A percentile compares a stretch with the other conserved stretches of the same genome.
Evolutionary conservation across 2,113 vertebrate species (phyloP).

Genomic region (Tapirus terrestris): DNA sequence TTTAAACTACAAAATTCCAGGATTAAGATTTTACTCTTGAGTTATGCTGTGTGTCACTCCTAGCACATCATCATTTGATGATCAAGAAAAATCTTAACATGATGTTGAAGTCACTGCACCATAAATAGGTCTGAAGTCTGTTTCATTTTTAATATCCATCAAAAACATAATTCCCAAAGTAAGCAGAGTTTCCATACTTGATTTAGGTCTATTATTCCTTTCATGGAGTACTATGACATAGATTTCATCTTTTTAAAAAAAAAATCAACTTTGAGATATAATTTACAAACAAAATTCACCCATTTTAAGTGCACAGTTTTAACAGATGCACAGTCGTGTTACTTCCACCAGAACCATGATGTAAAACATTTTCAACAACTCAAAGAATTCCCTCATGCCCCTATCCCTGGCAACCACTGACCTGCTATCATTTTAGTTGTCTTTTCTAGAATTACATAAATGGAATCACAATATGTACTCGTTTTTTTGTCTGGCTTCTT

Average conservation of each 20-base stretch:
- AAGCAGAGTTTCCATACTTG: not conserved
- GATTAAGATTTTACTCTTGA: not conserved
- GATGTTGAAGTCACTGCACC: not conserved
- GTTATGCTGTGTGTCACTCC: not conserved
- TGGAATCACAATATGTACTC: not conserved
- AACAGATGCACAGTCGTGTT: not conserved
- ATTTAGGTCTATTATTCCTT: not conserved
- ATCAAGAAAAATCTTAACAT: constrained; percentile 41
- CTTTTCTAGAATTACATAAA: constrained; percentile 44
- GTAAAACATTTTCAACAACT: not conserved
- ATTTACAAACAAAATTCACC: constrained; percentile 25
- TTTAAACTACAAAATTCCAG: constrained; percentile 18
- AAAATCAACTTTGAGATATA: not conserved
- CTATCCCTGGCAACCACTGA: not conserved
- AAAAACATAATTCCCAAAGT: constrained; percentile 25
- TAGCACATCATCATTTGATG: not conserved
- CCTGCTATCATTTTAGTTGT: not conserved
- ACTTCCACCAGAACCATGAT: not conserved
- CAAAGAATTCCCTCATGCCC: not conserved
- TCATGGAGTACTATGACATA: not conserved
- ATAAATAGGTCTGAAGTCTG: not conserved
- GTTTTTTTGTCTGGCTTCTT: constrained; percentile 46
- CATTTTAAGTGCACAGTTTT: constrained; percentile 27
- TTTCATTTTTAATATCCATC: constrained; percentile 17
- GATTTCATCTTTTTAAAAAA: not conserved